These are phyloP conservation scores for Zaprionus africanus DNA, from an alignment of 1,140 invertebrate species.

Conservation along the genomic window DNA sequence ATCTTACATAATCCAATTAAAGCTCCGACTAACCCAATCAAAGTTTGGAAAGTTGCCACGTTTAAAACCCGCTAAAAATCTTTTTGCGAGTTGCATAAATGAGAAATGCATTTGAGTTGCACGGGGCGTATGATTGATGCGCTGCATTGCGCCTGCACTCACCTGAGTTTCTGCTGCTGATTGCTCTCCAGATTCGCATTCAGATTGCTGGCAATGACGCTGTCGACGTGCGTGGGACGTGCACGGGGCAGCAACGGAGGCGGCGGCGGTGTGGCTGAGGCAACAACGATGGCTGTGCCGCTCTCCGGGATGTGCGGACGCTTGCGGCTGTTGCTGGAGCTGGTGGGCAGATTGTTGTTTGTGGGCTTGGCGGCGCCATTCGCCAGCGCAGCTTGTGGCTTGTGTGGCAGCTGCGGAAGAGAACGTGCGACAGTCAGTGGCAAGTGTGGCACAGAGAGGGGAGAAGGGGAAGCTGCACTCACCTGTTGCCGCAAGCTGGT, in stretches of 20 bases:
- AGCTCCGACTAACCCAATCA: no score
- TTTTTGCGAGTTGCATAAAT: not conserved
- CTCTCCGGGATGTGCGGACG: slow-evolving; percentile 77
- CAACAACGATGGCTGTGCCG: not conserved
- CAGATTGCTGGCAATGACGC: slow-evolving; percentile 65
- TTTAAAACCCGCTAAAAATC: not conserved
- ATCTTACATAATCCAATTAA: no score
- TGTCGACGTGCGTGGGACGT: slow-evolving; percentile 65
- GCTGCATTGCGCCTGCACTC: slow-evolving; percentile 38
- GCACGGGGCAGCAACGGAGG: slow-evolving; percentile 62
- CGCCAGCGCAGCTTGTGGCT: slow-evolving; percentile 43
- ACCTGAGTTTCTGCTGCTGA: slow-evolving; percentile 75
- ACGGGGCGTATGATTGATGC: slow-evolving; percentile 54
- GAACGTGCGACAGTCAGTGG: not conserved
- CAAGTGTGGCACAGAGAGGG: not conserved
- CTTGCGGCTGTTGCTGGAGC: slow-evolving; percentile 69
- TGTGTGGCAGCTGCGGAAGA: slow-evolving; percentile 44
- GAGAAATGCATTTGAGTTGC: slow-evolving; percentile 8
- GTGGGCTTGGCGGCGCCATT: slow-evolving; percentile 56
- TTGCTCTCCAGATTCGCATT: slow-evolving; percentile 60
- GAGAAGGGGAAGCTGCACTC: slow-evolving; percentile 27
- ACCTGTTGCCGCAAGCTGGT: slow-evolving; percentile 71
- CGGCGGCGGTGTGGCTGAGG: not conserved
- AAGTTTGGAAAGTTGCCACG: no score
- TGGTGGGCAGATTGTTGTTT: slow-evolving; percentile 46